Percentiles rank a stretch among this genome's conserved stretches.
phyloP scores from a whole-genome alignment of 2,888 invertebrate genomes.

The Sceliomorpha sp. region DNA sequence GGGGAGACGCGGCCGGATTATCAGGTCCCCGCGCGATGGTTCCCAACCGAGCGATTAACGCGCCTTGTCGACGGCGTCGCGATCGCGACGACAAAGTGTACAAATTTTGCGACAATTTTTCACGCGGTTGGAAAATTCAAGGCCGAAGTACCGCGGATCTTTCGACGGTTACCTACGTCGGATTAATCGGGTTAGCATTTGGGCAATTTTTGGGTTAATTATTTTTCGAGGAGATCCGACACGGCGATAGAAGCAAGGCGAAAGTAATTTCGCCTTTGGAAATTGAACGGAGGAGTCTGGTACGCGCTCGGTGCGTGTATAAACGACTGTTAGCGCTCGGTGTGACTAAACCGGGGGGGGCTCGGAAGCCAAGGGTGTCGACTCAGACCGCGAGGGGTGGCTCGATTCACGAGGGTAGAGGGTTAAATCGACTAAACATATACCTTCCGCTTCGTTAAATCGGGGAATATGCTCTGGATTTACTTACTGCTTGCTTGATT shows the following conservation, averaged over 20 bases:
- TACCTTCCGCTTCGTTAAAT: slow-evolving; percentile 78
- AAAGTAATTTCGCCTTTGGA: background rate
- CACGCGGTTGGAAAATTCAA: too few relatives aligned
- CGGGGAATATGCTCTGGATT: slow-evolving; percentile 78
- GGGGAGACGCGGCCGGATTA: slow-evolving; percentile 36
- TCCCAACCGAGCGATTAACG: slow-evolving; percentile 32
- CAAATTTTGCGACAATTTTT: slow-evolving; percentile 11
- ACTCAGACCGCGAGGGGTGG: slow-evolving; percentile 64
- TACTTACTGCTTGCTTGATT: slow-evolving; percentile 60
- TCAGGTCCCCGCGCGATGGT: slow-evolving; percentile 22
- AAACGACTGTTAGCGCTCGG: slow-evolving; percentile 71
- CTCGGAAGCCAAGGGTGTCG: slow-evolving; percentile 59
- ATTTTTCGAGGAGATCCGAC: too few relatives aligned
- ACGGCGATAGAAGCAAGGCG: background rate
- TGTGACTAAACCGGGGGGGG: slow-evolving; percentile 70
- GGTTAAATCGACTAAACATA: slow-evolving; percentile 76
- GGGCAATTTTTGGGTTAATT: too few relatives aligned
- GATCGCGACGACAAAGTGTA: slow-evolving; percentile 9
- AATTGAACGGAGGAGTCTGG: slow-evolving; percentile 1
- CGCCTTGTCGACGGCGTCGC: slow-evolving; percentile 14
- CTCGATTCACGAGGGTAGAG: slow-evolving; percentile 52
- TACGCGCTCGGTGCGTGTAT: slow-evolving; percentile 55
- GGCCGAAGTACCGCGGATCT: too few relatives aligned
- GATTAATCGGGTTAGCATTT: too few relatives aligned
- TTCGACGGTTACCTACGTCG: too few relatives aligned